These are phyloP conservation scores for Teinopalpus imperialis DNA, from an alignment of 2,888 invertebrate genomes.

Conservation along the genomic window DNA sequence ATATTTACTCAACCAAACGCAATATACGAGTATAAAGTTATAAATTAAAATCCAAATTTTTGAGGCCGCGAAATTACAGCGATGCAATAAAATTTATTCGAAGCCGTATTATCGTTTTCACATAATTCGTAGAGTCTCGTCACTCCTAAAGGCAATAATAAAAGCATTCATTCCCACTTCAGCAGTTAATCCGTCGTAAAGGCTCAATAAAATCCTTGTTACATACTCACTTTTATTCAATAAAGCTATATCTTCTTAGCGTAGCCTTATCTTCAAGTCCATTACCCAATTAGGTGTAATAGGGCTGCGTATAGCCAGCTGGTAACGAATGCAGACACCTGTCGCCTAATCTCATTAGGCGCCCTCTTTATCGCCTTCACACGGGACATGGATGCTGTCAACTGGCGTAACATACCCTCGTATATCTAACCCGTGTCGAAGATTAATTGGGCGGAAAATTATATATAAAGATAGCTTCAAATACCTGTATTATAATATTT, in stretches of 20 bases:
- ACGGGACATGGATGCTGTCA: conserved; percentile 22
- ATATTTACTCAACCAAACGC: background rate
- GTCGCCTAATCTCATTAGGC: conserved; percentile 51
- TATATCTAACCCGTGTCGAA: background rate
- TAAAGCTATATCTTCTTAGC: conserved; percentile 28
- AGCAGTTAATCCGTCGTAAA: conserved; percentile 26
- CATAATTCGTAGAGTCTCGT: conserved; percentile 21
- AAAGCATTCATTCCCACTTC: conserved; percentile 22
- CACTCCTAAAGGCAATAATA: conserved; percentile 14
- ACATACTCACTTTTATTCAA: conserved; percentile 29
- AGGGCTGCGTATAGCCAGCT: conserved; percentile 35
- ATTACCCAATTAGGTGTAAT: conserved; percentile 61
- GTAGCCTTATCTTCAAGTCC: conserved; percentile 32
- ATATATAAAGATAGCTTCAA: background rate
- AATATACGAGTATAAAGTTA: background rate
- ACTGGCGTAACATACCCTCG: conserved; percentile 25
- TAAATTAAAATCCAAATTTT: background rate
- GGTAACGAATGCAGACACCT: conserved; percentile 63
- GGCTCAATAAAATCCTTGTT: conserved; percentile 28
- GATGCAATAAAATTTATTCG: conserved; percentile 20
- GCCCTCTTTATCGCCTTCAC: conserved; percentile 36
- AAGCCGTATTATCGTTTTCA: conserved; percentile 22
- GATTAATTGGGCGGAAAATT: conserved; percentile 10
- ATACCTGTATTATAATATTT: background rate
- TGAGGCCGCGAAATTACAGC: background rate